Conservation (phyloP, 1,140 invertebrate genomes). For the Steinernema feltiae region DNA sequence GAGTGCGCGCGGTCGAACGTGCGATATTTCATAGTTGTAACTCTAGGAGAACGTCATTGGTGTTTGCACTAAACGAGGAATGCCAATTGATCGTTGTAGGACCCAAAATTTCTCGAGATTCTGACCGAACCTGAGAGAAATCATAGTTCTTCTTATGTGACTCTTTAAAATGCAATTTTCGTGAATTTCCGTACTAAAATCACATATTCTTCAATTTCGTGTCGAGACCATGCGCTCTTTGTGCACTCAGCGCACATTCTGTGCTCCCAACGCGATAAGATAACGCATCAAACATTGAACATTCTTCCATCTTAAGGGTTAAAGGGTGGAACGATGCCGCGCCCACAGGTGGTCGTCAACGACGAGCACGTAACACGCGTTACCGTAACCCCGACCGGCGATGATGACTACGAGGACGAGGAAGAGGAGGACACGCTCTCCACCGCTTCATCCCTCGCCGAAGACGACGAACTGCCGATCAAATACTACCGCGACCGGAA, state of each 20-base stretch:
- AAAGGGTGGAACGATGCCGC: neutral
- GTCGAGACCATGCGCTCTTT: neutral
- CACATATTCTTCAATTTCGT: too few relatives aligned
- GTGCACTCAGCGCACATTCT: neutral
- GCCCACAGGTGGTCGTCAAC: neutral
- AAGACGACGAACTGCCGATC: neutral
- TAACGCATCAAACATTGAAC: neutral
- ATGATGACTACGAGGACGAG: neutral
- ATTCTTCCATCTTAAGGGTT: slow-evolving; percentile 1
- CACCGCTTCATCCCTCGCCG: neutral
- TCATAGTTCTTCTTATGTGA: too few relatives aligned
- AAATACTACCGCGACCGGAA: neutral
- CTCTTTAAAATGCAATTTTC: too few relatives aligned
- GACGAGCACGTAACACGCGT: slow-evolving; percentile 2
- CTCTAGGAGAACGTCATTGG: too few relatives aligned
- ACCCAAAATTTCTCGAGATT: too few relatives aligned
- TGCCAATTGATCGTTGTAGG: too few relatives aligned
- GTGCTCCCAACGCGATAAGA: slow-evolving; percentile 1
- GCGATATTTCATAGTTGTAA: too few relatives aligned
- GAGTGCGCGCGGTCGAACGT: too few relatives aligned
- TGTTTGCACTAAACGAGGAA: too few relatives aligned
- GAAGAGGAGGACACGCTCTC: neutral
- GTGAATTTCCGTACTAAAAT: too few relatives aligned
- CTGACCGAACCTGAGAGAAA: too few relatives aligned
- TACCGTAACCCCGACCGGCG: slow-evolving; percentile 1